phyloP scores from a whole-genome alignment of 2,797 vertebrate species.

The Hippoglossus hippoglossus region DNA sequence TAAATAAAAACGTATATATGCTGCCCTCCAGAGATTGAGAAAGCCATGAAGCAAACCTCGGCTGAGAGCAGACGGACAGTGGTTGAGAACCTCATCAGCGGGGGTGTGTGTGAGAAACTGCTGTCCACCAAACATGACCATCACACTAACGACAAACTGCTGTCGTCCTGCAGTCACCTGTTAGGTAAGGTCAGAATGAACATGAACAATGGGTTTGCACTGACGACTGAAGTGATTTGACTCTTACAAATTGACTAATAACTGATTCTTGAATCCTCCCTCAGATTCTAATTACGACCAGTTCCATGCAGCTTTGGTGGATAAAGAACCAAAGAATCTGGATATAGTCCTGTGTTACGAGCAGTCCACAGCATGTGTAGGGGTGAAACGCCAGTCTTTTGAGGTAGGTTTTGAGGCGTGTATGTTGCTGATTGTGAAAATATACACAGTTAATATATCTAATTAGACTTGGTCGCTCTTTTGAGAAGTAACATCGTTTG shows the following conservation, averaged over 20 bases:
- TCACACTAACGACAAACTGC: conserved; percentile 48
- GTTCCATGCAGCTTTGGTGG: conserved; percentile 57
- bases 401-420: conserved; percentile 20
- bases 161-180: conserved; percentile 64
- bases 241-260: background rate
- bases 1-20: conserved; percentile 10
- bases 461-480: background rate
- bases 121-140: conserved; percentile 40
- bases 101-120: conserved; percentile 66
- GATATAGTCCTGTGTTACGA: conserved; percentile 73
- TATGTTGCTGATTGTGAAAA: background rate
- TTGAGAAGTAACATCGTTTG: conserved; percentile 1
- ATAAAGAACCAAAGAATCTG: conserved; percentile 56
- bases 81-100: conserved; percentile 59
- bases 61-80: conserved; percentile 44
- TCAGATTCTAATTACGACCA: conserved; percentile 62
- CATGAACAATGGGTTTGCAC: background rate
- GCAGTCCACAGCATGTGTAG: conserved; percentile 69
- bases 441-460: background rate
- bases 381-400: conserved; percentile 68
- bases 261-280: conserved; percentile 3
- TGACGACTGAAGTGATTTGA: background rate
- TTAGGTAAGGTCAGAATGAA: conserved; percentile 58
- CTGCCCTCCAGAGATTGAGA: conserved; percentile 67
- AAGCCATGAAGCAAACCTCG: conserved; percentile 49